A percentile compares a stretch with the other conserved stretches of the same genome.
Evolutionary conservation across 2,113 vertebrate species (phyloP).

Genomic region (Sterrhoptilus dennistouni): DNA sequence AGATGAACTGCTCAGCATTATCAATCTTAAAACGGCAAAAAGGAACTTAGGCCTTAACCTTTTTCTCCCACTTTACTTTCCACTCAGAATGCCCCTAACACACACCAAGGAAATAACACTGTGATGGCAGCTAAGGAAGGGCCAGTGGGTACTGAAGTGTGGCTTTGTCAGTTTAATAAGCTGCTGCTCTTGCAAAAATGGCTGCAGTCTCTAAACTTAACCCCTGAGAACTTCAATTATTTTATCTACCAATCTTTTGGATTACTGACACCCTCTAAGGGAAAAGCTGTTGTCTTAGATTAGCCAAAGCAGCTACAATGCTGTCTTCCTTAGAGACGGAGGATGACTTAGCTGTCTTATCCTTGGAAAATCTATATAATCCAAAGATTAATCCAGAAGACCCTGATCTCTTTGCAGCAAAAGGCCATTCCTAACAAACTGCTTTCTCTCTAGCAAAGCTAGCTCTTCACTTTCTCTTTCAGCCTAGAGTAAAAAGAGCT

Average conservation of each 20-base stretch:
- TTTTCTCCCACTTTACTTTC: background rate
- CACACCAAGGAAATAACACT: background rate
- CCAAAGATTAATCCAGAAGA: constrained; percentile 60
- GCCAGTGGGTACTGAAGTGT: constrained; percentile 41
- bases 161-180: constrained; percentile 67
- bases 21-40: background rate
- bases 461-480: constrained; percentile 28
- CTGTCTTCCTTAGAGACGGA: constrained; percentile 53
- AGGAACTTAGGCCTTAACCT: background rate
- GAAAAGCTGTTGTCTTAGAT: constrained; percentile 70
- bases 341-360: constrained; percentile 63
- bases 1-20: background rate
- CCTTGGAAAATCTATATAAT: constrained; percentile 68
- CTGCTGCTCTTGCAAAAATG: constrained; percentile 51
- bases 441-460: constrained; percentile 27
- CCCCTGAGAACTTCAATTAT: constrained; percentile 71
- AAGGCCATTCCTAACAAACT: constrained; percentile 57
- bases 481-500: constrained; percentile 58
- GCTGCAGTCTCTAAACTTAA: constrained; percentile 59
- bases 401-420: constrained; percentile 53
- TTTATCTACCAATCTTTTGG: constrained; percentile 70
- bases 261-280: constrained; percentile 68
- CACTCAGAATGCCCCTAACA: background rate
- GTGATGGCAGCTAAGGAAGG: background rate
- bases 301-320: constrained; percentile 53